Percentiles rank a stretch among this genome's conserved stretches.
Conservation (phyloP, 2,888 invertebrate genomes). For the Heteromyza rotundicornis region DNA sequence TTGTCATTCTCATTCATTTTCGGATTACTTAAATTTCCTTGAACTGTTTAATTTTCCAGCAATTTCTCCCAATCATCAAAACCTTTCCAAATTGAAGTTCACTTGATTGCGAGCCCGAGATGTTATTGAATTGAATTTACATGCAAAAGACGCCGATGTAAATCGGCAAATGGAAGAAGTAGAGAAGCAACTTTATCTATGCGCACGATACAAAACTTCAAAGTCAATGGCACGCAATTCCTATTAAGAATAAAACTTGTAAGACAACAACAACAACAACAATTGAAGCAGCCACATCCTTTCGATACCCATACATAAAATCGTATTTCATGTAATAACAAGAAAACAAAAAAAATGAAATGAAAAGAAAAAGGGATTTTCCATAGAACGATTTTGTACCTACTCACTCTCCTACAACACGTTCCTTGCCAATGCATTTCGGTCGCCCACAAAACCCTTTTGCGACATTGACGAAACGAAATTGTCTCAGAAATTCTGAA, state of each 20-base stretch:
- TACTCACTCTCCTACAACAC: neutral
- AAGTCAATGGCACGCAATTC: conserved; percentile 1
- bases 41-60: too few species aligned
- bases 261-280: too few species aligned
- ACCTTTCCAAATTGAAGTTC: conserved; percentile 13
- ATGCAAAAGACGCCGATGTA: neutral
- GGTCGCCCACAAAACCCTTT: too few species aligned
- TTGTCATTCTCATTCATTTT: too few species aligned
- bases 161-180: neutral
- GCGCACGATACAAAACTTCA: neutral
- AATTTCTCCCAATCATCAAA: neutral
- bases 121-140: conserved; percentile 19
- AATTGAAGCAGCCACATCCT: neutral
- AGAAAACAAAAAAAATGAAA: too few species aligned
- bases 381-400: too few species aligned
- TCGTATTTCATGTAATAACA: conserved; percentile 5
- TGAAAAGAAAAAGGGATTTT: too few species aligned
- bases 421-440: too few species aligned
- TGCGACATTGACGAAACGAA: too few species aligned
- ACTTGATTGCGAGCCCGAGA: conserved; percentile 11
- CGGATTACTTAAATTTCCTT: too few species aligned
- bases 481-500: neutral
- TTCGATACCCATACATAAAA: neutral
- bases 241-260: conserved; percentile 1
- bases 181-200: neutral